phyloP scores from a whole-genome alignment of 2,888 invertebrate species.

The Criorhina ranunculi region DNA sequence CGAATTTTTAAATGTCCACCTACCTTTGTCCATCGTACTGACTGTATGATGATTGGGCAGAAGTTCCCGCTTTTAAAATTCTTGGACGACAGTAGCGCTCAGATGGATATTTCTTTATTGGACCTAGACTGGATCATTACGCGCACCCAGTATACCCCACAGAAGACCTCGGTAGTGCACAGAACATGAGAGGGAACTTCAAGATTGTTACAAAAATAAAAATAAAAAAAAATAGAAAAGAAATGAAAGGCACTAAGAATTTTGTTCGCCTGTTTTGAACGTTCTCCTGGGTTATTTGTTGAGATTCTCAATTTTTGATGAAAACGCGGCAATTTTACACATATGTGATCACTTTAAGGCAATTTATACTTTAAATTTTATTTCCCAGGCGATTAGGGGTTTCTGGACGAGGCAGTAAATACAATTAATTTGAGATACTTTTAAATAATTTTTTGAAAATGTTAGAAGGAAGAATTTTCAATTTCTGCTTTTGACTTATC shows the following conservation, averaged over 20 bases:
- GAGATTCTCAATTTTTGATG: constrained; percentile 10
- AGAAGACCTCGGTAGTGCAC: background rate
- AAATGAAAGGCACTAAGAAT: constrained; percentile 27
- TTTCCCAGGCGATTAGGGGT: background rate
- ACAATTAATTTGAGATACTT: constrained; percentile 66
- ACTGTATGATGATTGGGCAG: constrained; percentile 1
- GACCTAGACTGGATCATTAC: constrained; percentile 1
- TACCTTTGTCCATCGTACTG: constrained; percentile 68
- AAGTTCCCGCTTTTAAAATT: constrained; percentile 67
- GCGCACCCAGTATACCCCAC: background rate
- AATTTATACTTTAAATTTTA: constrained; percentile 22
- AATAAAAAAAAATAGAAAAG: too few relatives aligned
- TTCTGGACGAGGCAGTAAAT: background rate
- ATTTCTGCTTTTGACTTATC: constrained; percentile 70
- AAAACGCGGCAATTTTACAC: constrained; percentile 20
- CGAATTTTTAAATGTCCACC: constrained; percentile 28
- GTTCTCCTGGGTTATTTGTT: constrained; percentile 32
- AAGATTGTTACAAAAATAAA: constrained; percentile 30
- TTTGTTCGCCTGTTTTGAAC: constrained; percentile 59
- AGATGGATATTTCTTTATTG: constrained; percentile 1
- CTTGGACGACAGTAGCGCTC: background rate
- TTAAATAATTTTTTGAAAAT: constrained; percentile 73
- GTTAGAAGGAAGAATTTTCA: constrained; percentile 66
- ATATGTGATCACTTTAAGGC: constrained; percentile 1
- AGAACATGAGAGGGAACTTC: background rate